Percentiles rank a stretch among this genome's conserved stretches.
Conservation (phyloP, 2,797 vertebrate species). For the Channallabes apus region DNA sequence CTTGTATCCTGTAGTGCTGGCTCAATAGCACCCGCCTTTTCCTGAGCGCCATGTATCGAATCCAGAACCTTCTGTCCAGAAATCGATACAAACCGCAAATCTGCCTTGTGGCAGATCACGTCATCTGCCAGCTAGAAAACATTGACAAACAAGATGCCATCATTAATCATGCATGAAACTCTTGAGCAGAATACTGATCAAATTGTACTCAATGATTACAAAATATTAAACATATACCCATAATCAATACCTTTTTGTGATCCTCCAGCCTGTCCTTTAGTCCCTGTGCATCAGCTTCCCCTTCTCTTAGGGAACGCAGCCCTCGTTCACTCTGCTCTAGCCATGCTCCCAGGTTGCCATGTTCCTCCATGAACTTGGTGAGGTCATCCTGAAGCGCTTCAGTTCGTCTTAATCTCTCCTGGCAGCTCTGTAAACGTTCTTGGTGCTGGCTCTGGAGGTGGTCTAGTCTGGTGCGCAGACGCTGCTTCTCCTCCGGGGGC, state of each 20-base stretch:
- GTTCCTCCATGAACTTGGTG: slow-evolving; percentile 87
- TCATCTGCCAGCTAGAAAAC: slow-evolving; percentile 80
- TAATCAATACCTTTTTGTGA: slow-evolving; percentile 80
- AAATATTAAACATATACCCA: neutral
- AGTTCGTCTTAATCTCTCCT: slow-evolving; percentile 79
- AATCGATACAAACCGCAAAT: slow-evolving; percentile 93
- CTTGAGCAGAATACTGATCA: neutral
- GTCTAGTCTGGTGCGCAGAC: slow-evolving; percentile 76
- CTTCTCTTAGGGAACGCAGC: slow-evolving; percentile 76
- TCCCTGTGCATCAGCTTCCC: slow-evolving; percentile 70
- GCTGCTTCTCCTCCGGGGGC: slow-evolving; percentile 74
- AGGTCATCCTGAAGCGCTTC: slow-evolving; percentile 87
- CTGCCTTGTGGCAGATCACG: slow-evolving; percentile 95
- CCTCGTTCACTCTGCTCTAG: slow-evolving; percentile 84
- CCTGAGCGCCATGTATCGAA: slow-evolving; percentile 73
- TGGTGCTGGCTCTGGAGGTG: slow-evolving; percentile 81
- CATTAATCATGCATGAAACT: neutral
- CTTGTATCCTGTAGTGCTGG: slow-evolving; percentile 72
- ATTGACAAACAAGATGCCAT: neutral
- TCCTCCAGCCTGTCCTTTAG: slow-evolving; percentile 75
- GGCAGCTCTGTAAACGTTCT: slow-evolving; percentile 77
- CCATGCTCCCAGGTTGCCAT: slow-evolving; percentile 83
- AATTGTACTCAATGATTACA: neutral
- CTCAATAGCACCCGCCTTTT: slow-evolving; percentile 65
- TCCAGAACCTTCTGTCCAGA: slow-evolving; percentile 94